Evolutionary conservation across 2,113 vertebrate genomes (phyloP), one percentile per base, ranked within the genome.

Genomic region (Atractosteus spatula): DNA sequence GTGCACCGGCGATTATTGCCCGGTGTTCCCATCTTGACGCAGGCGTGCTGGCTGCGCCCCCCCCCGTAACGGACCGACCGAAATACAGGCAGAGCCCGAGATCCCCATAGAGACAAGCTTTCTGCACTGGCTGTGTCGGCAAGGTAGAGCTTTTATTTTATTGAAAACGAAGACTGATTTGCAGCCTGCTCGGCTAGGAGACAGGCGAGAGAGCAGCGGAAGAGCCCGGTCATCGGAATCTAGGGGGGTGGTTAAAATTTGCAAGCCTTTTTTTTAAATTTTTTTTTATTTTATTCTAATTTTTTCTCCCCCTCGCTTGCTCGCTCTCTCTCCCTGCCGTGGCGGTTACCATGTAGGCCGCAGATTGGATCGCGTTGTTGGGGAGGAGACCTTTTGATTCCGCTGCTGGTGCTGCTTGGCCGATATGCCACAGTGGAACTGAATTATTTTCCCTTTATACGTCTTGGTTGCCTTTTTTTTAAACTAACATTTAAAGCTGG

Each of bases 361-460:
- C 76, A 79, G 67, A 71, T 83, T 75, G 78, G 79, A 45, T 84
- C 75, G 78, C 75, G 86, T 84, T 83, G 84, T 81, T 85, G 83
- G 89, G 73, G 88, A 88, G 87, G 87, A 79, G 81, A 87, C 82
- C 83, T 29, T 69, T 59, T 77, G 55, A 64, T 29, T 42, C 17
- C 82, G 83, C 85, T 78, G 75, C 56, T 63, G 55, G 10, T 8
- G 59, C 65, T 71, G 56, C 74, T n/a, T 42, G 67, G 72, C 57
- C 7, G 43, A 29, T 55, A 45, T 62, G 4, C 3, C 14, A 62
- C 62, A 11, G 69, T 55, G 68, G 43, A 13, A 71, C 41, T 62
- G 45, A 29, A 8, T 64, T 29, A 42, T 64, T 69, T 74, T 45
- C 29, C 29, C 63, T 74, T 59, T 55, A 45, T 74, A 14, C 61